Percentiles rank a stretch among this genome's conserved stretches.
These are phyloP conservation scores for Condylostylus longicornis DNA, from an alignment of 1,140 invertebrate genomes.

Conservation along the genomic window DNA sequence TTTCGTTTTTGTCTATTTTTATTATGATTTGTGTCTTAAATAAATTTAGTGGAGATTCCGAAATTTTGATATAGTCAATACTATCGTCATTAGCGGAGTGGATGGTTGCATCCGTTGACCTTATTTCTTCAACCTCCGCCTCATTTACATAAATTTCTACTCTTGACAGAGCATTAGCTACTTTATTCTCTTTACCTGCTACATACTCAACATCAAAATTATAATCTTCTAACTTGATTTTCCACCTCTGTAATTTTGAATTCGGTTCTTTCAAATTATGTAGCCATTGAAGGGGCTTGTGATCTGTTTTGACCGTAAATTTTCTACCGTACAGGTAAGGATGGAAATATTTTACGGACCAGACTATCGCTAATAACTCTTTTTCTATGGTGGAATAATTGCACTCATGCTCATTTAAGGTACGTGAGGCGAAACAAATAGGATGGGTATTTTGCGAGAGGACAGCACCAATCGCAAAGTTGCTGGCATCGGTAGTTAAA, in stretches of 20 bases:
- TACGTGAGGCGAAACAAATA: slow-evolving; percentile 12
- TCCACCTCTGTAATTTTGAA: slow-evolving; percentile 18
- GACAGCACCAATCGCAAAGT: slow-evolving; percentile 11
- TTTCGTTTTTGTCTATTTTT: too few species aligned
- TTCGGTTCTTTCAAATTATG: slow-evolving; percentile 30
- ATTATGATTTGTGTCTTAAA: too few species aligned
- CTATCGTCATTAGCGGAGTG: too few species aligned
- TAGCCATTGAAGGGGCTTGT: slow-evolving; percentile 35
- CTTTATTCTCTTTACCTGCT: slow-evolving; percentile 18
- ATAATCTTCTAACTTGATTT: slow-evolving; percentile 22
- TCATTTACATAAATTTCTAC: too few species aligned
- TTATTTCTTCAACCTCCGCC: too few species aligned
- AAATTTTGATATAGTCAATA: too few species aligned
- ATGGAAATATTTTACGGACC: slow-evolving; percentile 31
- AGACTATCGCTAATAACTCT: slow-evolving; percentile 23
- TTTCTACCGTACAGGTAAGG: slow-evolving; percentile 33
- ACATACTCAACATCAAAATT: slow-evolving; percentile 23
- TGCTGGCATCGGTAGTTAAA: slow-evolving; percentile 11
- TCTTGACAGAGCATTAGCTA: too few species aligned
- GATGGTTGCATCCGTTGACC: too few species aligned
- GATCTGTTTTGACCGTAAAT: slow-evolving; percentile 37
- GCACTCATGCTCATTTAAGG: slow-evolving; percentile 16
- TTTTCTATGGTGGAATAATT: slow-evolving; percentile 22
- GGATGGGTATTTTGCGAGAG: slow-evolving; percentile 12
- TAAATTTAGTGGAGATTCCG: too few species aligned